phyloP scores from a whole-genome alignment of 2,113 vertebrate species.

The Dipodomys ordii region DNA sequence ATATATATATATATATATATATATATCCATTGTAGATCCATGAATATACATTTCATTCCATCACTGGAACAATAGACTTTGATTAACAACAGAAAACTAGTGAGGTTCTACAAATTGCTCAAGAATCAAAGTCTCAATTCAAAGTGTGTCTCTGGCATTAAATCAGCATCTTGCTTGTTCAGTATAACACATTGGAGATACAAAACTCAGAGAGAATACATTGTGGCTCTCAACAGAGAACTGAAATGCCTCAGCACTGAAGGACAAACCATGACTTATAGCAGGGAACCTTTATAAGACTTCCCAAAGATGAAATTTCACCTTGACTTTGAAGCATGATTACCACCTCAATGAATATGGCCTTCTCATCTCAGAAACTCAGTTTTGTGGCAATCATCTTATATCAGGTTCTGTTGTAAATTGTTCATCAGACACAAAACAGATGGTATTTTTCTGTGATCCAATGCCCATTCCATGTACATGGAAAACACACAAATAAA shows the following conservation, averaged over 20 bases:
- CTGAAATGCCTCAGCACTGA: not conserved
- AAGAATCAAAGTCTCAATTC: not conserved
- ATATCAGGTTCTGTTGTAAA: not conserved
- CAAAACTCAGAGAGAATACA: not conserved
- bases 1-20: too few relatives aligned
- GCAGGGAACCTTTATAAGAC: not conserved
- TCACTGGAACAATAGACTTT: not conserved
- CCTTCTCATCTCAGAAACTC: not conserved
- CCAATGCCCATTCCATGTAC: not conserved
- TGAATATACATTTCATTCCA: not conserved
- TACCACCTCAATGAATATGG: not conserved
- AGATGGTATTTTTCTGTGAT: not conserved
- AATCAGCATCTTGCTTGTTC: not conserved
- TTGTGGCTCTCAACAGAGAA: not conserved
- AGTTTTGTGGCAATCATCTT: not conserved
- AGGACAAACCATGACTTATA: not conserved
- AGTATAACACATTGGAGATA: not conserved
- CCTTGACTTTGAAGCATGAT: not conserved
- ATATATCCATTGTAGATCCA: too few relatives aligned
- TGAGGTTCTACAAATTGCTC: not conserved
- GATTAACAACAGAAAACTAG: not conserved
- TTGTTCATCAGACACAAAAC: not conserved
- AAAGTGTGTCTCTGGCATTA: conserved; percentile 18
- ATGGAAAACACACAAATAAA: not conserved
- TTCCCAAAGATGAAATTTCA: not conserved